Base-by-base conservation (phyloP, 2,113 vertebrate genomes). In the Poeciliopsis turrubarensis region DNA sequence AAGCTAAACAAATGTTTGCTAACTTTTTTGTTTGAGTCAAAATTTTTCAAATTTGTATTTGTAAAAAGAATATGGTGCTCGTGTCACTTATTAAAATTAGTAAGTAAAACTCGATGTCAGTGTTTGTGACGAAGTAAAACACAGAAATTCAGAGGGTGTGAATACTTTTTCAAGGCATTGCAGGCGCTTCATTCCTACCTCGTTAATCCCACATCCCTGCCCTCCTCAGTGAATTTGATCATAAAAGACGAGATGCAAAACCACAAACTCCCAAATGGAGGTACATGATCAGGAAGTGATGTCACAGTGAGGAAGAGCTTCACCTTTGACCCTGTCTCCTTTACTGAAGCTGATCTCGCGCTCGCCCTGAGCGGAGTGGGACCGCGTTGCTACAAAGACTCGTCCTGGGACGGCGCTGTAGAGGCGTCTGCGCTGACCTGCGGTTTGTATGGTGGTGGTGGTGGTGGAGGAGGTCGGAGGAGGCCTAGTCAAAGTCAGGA, bases 321-420 rank as follows among this genome's bases (percentile, higher is more conserved):
- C 89, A 97, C 97, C 97, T 96, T 98, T 98, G 91, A 97, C 96
- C 91, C 96, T 95, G 92, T 98, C 97, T 70, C 96, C 97, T 73
- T 97, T 97, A 90, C 91, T 97, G 82, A 98, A 92, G 85, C 95
- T 96, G 86, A 98, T 96, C 89, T 98, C 96, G 3, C 96, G 94
- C 81, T 98, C 97, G 0, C 93, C 96, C 81, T 97, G 97, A 4
- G 96, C 95, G 15, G 97, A 95, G 91, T 98, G 95, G 0, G 96
- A 92, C 70, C 96, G 95, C 41, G 96, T 96, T 0, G 95, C 96
- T 77, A 98, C 95, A 86, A 98, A 97, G 32, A 95, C 93, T 8
- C 97, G 94, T 8, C 96, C 96, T 0, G 97, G 97, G 7, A 98
- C 96, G 0, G 97, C 97, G 0, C 96, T 96, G 93, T 98, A 98